phyloP scores from a whole-genome alignment of 2,888 invertebrate genomes.

The Phaonia tiefii region DNA sequence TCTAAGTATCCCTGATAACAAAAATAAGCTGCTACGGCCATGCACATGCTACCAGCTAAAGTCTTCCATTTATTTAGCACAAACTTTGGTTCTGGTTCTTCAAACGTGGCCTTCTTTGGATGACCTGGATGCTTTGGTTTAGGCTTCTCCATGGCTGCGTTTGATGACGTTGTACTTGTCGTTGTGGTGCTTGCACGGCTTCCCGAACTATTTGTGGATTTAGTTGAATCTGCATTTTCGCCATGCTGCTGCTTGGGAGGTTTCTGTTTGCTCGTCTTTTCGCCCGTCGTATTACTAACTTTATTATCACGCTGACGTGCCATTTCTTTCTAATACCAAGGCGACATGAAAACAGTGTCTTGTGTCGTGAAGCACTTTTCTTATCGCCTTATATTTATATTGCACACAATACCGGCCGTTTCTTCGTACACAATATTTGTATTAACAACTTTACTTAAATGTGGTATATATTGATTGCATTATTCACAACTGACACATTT shows the following conservation, averaged over 20 bases:
- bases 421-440: too few relatives aligned
- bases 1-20: slow-evolving; percentile 92
- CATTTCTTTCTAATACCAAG: slow-evolving; percentile 31
- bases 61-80: slow-evolving; percentile 83
- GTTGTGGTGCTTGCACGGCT: slow-evolving; percentile 60
- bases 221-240: slow-evolving; percentile 59
- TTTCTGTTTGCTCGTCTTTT: slow-evolving; percentile 54
- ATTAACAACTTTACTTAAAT: too few relatives aligned
- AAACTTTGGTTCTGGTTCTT: slow-evolving; percentile 71
- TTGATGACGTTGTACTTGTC: slow-evolving; percentile 59
- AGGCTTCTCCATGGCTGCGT: slow-evolving; percentile 32
- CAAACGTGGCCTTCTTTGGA: slow-evolving; percentile 59
- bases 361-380: neutral
- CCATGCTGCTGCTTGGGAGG: slow-evolving; percentile 18
- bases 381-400: slow-evolving; percentile 8
- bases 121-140: slow-evolving; percentile 47
- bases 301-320: slow-evolving; percentile 63
- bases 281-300: slow-evolving; percentile 33
- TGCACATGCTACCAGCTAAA: slow-evolving; percentile 83
- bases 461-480: too few relatives aligned
- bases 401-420: neutral
- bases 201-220: slow-evolving; percentile 57
- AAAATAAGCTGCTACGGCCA: slow-evolving; percentile 87
- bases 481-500: too few relatives aligned
- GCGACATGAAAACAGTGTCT: slow-evolving; percentile 20